phyloP scores from a whole-genome alignment of 1,140 invertebrate genomes.

The Caerostris darwini region DNA sequence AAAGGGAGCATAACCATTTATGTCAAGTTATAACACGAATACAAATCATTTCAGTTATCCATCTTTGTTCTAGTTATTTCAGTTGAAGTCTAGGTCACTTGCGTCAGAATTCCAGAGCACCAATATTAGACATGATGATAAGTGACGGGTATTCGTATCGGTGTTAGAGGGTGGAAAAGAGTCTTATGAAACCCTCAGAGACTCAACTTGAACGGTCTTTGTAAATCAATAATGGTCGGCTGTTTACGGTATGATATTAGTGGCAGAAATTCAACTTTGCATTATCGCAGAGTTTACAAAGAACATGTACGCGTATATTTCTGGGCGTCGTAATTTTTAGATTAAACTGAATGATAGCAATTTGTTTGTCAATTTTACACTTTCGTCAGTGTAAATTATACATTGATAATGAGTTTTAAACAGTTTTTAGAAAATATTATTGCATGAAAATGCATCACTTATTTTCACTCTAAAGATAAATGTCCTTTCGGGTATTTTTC shows the following conservation, averaged over 20 bases:
- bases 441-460: not conserved
- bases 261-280: not conserved
- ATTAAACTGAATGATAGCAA: conserved; percentile 5
- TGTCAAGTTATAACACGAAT: not conserved
- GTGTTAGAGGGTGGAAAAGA: not conserved
- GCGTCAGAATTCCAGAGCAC: not conserved
- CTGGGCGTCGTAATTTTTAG: not conserved
- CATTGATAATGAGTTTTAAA: conserved; percentile 21
- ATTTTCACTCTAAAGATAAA: conserved; percentile 35
- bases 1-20: not conserved
- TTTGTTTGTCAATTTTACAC: not conserved
- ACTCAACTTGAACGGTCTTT: not conserved
- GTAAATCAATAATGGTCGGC: not conserved
- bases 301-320: not conserved
- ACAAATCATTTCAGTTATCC: not conserved
- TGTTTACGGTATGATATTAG: conserved; percentile 3
- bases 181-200: not conserved
- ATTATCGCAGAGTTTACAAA: not conserved
- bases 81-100: not conserved
- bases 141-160: conserved; percentile 16
- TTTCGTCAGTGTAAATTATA: not conserved
- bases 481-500: not conserved
- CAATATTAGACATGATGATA: not conserved
- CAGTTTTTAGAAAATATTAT: not conserved
- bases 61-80: not conserved